Evolutionary conservation across 2,797 vertebrate genomes (phyloP), one percentile per base, ranked within the genome.

Genomic region (Acanthiza pusilla): DNA sequence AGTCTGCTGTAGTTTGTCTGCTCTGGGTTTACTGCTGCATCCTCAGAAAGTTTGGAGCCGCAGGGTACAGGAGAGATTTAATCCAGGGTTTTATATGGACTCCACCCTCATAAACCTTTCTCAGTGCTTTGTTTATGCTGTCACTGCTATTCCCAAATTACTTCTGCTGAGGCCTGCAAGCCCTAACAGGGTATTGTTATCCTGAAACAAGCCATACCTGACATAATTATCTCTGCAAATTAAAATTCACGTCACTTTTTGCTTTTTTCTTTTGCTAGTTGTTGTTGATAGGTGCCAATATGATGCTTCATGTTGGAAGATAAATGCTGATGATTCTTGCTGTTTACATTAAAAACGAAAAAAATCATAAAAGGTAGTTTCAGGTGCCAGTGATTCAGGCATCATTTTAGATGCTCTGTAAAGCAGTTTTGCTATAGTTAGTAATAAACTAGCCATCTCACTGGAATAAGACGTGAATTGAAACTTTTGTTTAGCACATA

Each of bases 41-140:
- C 77, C 85, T 76, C 45, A 1, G 26, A 89, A 91, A 95, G 85
- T 95, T 96, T 96, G 92, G 72, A 93, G 93, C 91, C 61, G 47
- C 89, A 73, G 91, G 91, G 75, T 86, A 93, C 84, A 83, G 47
- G 85, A 77, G 78, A 88, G 87, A 89, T 40, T 70, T 88, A 88
- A 92, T 83, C 62, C 48, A 66, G 54, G 84, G 66, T 66, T 92
- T 91, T 85, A 67, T 84, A 82, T 60, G 66, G 73, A 36, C 87
- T 96, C 74, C 71, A 90, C 85, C 93, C 94, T 91, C 77, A 65
- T 85, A 79, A 95, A 88, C 91, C 73, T 94, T 72, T 78, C 74
- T 50, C 61, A 61, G 48, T 88, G 83, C 71, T 63, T 85, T 94
- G 81, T 73, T 73, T 76, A 68, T 81, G 75, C 67, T 93, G 72